Base-by-base conservation (phyloP, 1,140 invertebrate genomes). In the Leptinotarsa texana region DNA sequence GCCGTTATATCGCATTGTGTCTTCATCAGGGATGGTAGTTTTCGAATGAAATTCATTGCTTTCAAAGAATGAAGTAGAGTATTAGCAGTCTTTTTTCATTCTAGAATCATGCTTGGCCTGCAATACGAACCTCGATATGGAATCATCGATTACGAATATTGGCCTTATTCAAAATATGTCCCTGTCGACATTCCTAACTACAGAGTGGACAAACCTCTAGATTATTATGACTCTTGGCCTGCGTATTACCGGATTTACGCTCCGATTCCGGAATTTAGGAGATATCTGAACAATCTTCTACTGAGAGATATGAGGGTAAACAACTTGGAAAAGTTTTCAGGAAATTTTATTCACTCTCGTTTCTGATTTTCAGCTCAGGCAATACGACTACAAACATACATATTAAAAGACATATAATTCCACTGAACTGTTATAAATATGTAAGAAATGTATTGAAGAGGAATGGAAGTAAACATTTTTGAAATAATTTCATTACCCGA, bases 141-240 rank as follows among this genome's bases (percentile, higher is more conserved):
- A 13, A 74, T 78, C 18, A 72, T 73, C 24, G 77, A 76, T 21
- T 57, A 15, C 51, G 66, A 74, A 47, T 77, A 69, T 21, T 79
- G 78, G 78, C 78, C 78, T 47, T 74, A 61, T 13, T 79, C 78
- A 47, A 77, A 79, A 68, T 79, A 79, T 27, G 75, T 79, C 17
- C 62, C 78, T 15, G 67, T 79, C 0, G 78, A 79, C 69, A 77
- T 79, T 51, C 78, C 78, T n/a, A 73, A 77, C 47, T 79, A 79
- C 49, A 75, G 48, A 75, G 63, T 79, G 2, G 76, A 70, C 4
- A 79, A 72, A 69, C 78, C 78, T 72, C 33, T 71, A n/a, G 78
- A 79, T 51, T 79, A 79, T 74, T 79, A 79, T 57, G 75, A 57
- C 11, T 72, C 67, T 13, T 79, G 78, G 78, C 75, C 78, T 4